Conservation (phyloP, 2,888 invertebrate genomes). For the Leptopilina drosophilae region DNA sequence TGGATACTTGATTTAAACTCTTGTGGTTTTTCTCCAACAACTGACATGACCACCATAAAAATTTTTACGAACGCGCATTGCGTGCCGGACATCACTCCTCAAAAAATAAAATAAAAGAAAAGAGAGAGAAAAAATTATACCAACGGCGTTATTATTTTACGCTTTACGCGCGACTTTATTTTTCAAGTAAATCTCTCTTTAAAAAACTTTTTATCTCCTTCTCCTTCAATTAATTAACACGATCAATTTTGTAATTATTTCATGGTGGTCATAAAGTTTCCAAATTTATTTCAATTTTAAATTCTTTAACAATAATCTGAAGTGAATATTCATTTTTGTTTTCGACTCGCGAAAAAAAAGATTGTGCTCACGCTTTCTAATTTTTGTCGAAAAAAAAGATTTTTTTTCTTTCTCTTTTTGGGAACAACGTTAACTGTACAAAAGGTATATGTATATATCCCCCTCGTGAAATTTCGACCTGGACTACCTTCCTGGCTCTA, state of each 20-base stretch:
- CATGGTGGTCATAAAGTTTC: not conserved
- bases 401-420: not conserved
- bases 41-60: conserved; percentile 39
- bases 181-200: not conserved
- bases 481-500: conserved; percentile 2
- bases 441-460: not conserved
- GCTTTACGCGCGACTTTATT: conserved; percentile 18
- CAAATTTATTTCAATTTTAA: not conserved
- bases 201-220: not conserved
- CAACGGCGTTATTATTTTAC: conserved; percentile 21
- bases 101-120: too few species aligned
- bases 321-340: not conserved
- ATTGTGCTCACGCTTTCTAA: not conserved
- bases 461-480: conserved; percentile 7
- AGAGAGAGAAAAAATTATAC: not conserved
- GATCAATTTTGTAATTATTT: not conserved
- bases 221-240: not conserved
- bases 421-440: not conserved
- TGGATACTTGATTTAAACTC: conserved; percentile 49
- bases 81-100: conserved; percentile 18
- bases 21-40: conserved; percentile 24
- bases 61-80: conserved; percentile 17
- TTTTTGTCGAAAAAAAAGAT: not conserved
- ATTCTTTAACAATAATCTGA: not conserved
- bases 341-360: not conserved